Conservation (phyloP, 1,140 invertebrate species). For the Alviniconcha marisindica region DNA sequence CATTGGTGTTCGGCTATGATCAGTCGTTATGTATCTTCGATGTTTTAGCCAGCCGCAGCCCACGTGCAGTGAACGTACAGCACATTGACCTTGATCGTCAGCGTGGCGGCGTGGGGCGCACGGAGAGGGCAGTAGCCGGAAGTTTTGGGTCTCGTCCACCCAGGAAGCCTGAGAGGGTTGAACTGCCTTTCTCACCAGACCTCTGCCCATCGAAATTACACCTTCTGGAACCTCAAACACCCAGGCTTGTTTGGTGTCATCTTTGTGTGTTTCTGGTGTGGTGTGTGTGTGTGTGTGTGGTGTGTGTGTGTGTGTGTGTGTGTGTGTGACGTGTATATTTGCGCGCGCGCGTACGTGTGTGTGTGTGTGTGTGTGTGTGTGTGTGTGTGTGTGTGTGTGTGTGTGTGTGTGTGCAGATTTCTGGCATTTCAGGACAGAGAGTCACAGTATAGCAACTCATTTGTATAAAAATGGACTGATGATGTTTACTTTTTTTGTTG, state of each 20-base stretch:
- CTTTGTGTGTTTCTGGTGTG: background rate
- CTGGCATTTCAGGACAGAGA: background rate
- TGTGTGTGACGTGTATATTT: background rate
- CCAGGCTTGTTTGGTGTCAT: background rate
- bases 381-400: background rate
- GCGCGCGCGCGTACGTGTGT: background rate
- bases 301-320: background rate
- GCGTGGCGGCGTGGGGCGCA: background rate
- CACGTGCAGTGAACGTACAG: background rate
- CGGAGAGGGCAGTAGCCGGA: background rate
- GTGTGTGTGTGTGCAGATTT: background rate
- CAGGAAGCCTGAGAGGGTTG: conserved; percentile 21
- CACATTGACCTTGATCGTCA: background rate
- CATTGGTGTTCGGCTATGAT: background rate
- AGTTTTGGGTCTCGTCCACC: background rate
- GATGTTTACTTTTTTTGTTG: background rate
- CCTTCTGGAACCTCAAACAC: conserved; percentile 14
- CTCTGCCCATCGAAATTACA: conserved; percentile 27
- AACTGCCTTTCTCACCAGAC: conserved; percentile 40
- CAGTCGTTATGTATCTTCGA: no score
- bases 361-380: background rate
- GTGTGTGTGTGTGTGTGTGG: background rate
- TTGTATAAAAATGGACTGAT: background rate
- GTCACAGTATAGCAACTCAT: no score
- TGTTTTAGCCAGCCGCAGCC: no score